These are phyloP conservation scores for Portunus trituberculatus DNA, from an alignment of 1,140 invertebrate genomes.

Conservation along the genomic window DNA sequence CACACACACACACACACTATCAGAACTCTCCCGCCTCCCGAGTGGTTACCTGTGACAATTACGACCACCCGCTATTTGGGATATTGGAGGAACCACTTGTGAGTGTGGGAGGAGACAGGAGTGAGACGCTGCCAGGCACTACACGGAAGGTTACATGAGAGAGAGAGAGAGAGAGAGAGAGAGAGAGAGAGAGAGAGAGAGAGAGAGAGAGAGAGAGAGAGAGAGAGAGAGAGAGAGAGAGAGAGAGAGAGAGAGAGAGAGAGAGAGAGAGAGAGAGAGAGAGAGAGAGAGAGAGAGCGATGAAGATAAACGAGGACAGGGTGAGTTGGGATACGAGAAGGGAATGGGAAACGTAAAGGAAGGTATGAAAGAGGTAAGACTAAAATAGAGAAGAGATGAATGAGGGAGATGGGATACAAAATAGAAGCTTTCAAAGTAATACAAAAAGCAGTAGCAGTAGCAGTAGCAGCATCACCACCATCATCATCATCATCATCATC, in stretches of 20 bases:
- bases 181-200: constrained; percentile 52
- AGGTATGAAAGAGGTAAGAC: not conserved
- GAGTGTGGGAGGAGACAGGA: not conserved
- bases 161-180: constrained; percentile 47
- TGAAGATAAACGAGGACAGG: too few relatives aligned
- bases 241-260: not conserved
- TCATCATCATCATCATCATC: too few relatives aligned
- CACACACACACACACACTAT: not conserved
- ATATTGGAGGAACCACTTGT: constrained; percentile 45
- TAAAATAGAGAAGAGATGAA: not conserved
- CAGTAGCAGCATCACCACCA: too few relatives aligned
- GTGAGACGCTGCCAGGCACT: not conserved
- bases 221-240: not conserved
- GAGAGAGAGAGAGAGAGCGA: too few relatives aligned
- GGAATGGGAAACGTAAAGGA: not conserved
- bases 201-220: constrained; percentile 19
- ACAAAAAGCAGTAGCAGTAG: too few relatives aligned
- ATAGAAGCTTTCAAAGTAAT: too few relatives aligned
- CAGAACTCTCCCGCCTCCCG: not conserved
- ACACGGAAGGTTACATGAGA: not conserved
- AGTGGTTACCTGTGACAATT: constrained; percentile 26
- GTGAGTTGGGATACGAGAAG: not conserved
- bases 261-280: too few relatives aligned
- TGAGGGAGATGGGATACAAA: not conserved
- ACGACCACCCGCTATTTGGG: constrained; percentile 32